phyloP scores from a whole-genome alignment of 2,797 vertebrate genomes.

The Dicrostonyx torquatus region DNA sequence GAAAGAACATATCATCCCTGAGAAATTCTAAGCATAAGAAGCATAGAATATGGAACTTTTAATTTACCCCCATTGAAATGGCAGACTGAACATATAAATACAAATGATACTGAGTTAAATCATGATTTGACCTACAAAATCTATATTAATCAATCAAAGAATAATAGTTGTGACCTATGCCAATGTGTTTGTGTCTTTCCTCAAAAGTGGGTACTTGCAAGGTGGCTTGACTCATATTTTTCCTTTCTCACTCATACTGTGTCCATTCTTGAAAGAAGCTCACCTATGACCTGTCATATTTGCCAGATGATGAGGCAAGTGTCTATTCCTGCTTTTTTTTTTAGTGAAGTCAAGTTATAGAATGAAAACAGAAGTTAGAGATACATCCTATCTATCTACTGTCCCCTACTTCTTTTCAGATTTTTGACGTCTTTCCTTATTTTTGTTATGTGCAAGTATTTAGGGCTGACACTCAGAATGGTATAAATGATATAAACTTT shows the following conservation, averaged over 20 bases:
- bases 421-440: not conserved
- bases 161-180: not conserved
- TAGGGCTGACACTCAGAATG: not conserved
- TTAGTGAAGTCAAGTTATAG: not conserved
- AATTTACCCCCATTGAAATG: fast-evolving
- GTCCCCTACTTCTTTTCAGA: not conserved
- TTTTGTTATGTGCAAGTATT: not conserved
- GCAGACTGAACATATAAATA: not conserved
- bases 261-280: not conserved
- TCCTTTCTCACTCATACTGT: not conserved
- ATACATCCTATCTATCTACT: not conserved
- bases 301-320: too few relatives aligned
- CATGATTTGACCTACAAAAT: not conserved
- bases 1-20: not conserved
- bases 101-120: not conserved
- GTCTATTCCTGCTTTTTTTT: not conserved
- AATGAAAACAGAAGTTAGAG: not conserved
- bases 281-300: not conserved
- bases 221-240: not conserved
- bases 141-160: not conserved
- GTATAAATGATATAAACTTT: not conserved
- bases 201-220: not conserved
- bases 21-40: not conserved
- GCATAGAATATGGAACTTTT: not conserved
- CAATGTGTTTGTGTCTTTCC: not conserved